A percentile compares a stretch with the other conserved stretches of the same genome.
These are phyloP conservation scores for Florisuga fusca DNA, from an alignment of 2,797 vertebrate species.

Conservation along the genomic window DNA sequence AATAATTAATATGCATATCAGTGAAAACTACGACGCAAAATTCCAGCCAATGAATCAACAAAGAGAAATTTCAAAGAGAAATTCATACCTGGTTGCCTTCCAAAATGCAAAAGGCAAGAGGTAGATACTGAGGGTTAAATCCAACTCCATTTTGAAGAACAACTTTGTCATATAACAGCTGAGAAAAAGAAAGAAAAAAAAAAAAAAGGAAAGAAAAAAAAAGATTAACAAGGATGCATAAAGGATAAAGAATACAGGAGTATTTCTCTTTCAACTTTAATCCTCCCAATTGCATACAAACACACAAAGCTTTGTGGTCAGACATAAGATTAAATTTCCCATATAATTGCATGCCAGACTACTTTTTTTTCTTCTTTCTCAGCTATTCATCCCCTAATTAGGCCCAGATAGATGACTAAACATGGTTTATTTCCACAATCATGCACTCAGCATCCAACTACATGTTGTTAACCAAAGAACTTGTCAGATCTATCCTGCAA, in stretches of 20 bases:
- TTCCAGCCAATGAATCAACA: not conserved
- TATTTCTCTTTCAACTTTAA: constrained; percentile 34
- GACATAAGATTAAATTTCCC: constrained; percentile 15
- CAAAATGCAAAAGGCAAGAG: not conserved
- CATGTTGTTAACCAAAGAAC: not conserved
- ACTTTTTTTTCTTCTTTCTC: constrained; percentile 7
- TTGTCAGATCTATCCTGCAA: not conserved
- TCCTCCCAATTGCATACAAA: not conserved
- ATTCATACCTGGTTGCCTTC: not conserved
- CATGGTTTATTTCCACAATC: constrained; percentile 13
- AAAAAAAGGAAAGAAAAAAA: not conserved
- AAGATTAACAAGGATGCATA: not conserved
- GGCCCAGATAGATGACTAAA: not conserved
- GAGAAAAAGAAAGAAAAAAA: not conserved
- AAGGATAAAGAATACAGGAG: not conserved
- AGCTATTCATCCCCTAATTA: constrained; percentile 15
- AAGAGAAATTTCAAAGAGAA: not conserved
- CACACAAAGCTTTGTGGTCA: not conserved
- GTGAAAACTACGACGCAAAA: not conserved
- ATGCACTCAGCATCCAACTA: not conserved
- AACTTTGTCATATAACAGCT: not conserved
- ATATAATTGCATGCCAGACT: not conserved
- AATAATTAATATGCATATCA: not conserved
- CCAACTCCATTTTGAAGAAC: not conserved
- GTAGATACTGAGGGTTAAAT: not conserved